phyloP scores from a whole-genome alignment of 2,888 invertebrate species.

The Aphrophora alni region DNA sequence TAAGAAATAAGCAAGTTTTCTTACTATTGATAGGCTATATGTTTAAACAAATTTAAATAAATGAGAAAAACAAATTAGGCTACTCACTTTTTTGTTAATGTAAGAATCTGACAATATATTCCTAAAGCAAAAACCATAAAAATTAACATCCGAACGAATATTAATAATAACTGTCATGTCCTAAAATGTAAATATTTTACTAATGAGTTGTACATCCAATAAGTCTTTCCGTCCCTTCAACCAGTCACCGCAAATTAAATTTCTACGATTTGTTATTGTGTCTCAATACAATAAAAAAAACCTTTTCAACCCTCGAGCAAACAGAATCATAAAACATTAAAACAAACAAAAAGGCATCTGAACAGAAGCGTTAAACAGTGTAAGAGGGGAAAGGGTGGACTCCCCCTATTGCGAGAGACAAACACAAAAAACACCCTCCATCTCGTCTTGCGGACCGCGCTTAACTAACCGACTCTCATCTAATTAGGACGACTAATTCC shows the following conservation, averaged over 20 bases:
- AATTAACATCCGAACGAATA: too few species aligned
- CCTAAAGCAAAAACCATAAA: too few species aligned
- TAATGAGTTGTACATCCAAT: neutral
- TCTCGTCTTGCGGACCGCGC: slow-evolving; percentile 3
- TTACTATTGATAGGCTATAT: too few species aligned
- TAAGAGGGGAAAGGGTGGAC: neutral
- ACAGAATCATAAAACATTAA: neutral
- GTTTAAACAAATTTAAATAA: too few species aligned
- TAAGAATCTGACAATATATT: too few species aligned
- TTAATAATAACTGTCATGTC: neutral
- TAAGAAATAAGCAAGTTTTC: too few species aligned
- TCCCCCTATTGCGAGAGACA: neutral
- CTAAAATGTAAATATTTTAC: neutral
- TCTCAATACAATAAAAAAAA: neutral
- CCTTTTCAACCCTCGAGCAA: neutral
- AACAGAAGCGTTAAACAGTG: neutral
- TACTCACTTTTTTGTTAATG: too few species aligned
- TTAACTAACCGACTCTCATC: slow-evolving; percentile 31
- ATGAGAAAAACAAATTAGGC: too few species aligned
- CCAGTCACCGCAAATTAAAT: neutral
- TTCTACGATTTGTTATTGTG: neutral
- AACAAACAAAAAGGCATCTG: neutral
- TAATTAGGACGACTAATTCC: slow-evolving; percentile 12
- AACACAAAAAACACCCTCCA: neutral
- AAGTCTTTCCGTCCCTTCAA: neutral